Percentiles rank a stretch among this genome's conserved stretches.
These are phyloP conservation scores for Plagodis pulveraria DNA, from an alignment of 2,888 invertebrate genomes.

Conservation along the genomic window DNA sequence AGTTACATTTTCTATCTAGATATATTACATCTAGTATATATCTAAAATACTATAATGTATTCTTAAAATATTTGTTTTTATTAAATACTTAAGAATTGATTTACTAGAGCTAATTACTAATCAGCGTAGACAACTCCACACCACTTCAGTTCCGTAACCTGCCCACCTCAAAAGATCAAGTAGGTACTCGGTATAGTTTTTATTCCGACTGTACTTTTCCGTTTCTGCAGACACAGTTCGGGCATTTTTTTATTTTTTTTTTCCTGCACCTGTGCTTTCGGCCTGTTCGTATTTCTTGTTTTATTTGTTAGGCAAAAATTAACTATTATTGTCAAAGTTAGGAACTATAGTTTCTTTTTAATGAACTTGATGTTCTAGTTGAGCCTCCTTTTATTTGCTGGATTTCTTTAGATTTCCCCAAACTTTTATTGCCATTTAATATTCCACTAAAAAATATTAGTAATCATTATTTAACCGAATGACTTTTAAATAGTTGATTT, in stretches of 20 bases:
- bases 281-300: constrained; percentile 27
- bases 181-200: constrained; percentile 64
- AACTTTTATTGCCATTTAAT: too few relatives aligned
- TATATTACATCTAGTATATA: too few relatives aligned
- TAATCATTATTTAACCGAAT: too few relatives aligned
- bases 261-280: constrained; percentile 67
- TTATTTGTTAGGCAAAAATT: constrained; percentile 5
- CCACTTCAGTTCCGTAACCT: constrained; percentile 38
- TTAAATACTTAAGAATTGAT: background rate
- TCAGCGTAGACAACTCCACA: constrained; percentile 42
- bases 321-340: background rate
- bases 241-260: constrained; percentile 55
- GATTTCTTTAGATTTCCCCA: too few relatives aligned
- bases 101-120: background rate
- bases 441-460: too few relatives aligned
- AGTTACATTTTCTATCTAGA: too few relatives aligned
- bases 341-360: background rate
- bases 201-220: constrained; percentile 73
- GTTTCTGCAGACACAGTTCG: constrained; percentile 48
- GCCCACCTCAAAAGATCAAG: constrained; percentile 74
- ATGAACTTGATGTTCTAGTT: too few relatives aligned
- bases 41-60: too few relatives aligned
- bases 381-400: too few relatives aligned
- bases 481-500: too few relatives aligned
- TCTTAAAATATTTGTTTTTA: too few relatives aligned